Evolutionary conservation across 35 echinoderm and acorn worm genomes (phyloP), one percentile per base, ranked within the genome.

Genomic region (Apostichopus japonicus): DNA sequence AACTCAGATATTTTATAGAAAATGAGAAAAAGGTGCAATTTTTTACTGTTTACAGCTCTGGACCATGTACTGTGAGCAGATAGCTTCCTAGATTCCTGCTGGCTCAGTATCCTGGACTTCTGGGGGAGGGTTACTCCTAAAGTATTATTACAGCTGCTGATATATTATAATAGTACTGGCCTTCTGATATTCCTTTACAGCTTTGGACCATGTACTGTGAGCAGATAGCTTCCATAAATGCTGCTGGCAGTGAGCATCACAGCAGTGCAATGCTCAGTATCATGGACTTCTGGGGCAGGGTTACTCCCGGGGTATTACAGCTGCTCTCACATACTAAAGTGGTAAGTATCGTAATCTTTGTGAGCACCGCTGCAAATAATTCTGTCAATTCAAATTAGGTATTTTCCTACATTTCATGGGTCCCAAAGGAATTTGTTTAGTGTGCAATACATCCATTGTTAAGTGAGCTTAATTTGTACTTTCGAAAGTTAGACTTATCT

Each of bases 121-220:
- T 59, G 57, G 57, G 7, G 57, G 1, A 10, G 13, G 7, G 57
- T 61, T 61, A 61, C 57, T 61, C 27, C 33, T 44, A 3, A 0
- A 0, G 33, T 44, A 44, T 13, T 0, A 13, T 61, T 61, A 10
- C 57, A 10, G 57, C 8, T 61, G 13, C 0, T 61, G 57, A 1
- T 5, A 61, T 10, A 10, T 61, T 7, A 13, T 61, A 61, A 61
- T 10, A 61, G 13, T 61, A 8, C 13, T 61, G 57, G 7, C 72
- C 15, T 72, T 51, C 24, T 71, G 21, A 27, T 89, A 6, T 44
- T 67, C 16, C 23, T 15, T 78, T 91, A 6, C 90, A 65, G 97
- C 84, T 99, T 16, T 99, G 97, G 97, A 99, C 97, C 44, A 99
- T 99, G 97, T 99, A 99, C 63, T 99, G 97, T 96, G 97, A 99